Conservation (phyloP, 1,140 invertebrate genomes). For the Elysia chlorotica region DNA sequence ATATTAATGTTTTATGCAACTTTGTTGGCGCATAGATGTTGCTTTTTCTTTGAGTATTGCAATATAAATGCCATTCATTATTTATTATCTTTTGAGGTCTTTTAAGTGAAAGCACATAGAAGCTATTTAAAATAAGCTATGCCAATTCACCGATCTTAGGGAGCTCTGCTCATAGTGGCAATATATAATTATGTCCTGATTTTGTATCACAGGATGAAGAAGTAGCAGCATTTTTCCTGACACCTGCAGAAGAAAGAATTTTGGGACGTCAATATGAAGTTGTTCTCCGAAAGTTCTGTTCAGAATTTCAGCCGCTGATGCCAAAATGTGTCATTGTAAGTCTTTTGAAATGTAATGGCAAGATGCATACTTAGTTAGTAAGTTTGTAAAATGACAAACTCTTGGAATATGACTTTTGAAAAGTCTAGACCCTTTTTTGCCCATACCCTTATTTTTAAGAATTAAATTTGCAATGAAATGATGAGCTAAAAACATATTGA, state of each 20-base stretch:
- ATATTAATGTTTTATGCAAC: too few species aligned
- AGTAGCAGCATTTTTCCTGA: slow-evolving; percentile 72
- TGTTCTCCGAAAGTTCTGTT: slow-evolving; percentile 90
- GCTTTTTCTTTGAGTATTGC: neutral
- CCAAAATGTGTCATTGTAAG: slow-evolving; percentile 79
- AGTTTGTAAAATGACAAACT: too few species aligned
- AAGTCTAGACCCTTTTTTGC: too few species aligned
- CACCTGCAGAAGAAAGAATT: slow-evolving; percentile 79
- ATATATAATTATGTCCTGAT: slow-evolving; percentile 13
- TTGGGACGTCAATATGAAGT: slow-evolving; percentile 84
- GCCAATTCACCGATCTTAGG: too few species aligned
- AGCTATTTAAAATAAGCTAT: too few species aligned
- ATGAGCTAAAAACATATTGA: too few species aligned
- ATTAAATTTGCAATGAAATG: too few species aligned
- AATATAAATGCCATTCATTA: too few species aligned
- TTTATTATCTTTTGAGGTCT: neutral
- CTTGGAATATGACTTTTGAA: too few species aligned
- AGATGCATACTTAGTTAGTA: too few species aligned
- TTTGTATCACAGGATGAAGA: slow-evolving; percentile 64
- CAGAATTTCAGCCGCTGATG: slow-evolving; percentile 91
- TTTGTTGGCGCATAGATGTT: neutral
- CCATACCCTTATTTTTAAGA: neutral
- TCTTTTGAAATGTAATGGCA: too few species aligned
- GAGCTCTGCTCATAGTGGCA: neutral
- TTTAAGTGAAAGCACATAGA: too few species aligned